Evolutionary conservation across 2,888 invertebrate genomes (phyloP).

Genomic region (Dynastes tityus): DNA sequence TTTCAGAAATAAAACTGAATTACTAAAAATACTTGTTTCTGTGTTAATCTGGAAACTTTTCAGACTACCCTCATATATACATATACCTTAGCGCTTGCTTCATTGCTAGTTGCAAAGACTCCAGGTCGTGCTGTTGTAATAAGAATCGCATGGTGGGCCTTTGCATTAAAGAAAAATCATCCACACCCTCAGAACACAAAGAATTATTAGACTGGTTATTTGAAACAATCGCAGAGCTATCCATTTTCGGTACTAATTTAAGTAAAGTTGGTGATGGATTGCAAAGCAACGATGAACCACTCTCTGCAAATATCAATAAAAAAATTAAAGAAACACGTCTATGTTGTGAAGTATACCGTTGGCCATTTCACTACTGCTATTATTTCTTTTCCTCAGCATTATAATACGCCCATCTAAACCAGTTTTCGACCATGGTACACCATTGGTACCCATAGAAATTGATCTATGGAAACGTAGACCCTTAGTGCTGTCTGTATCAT

Average conservation of each 20-base stretch:
- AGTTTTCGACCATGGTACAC: constrained; percentile 76
- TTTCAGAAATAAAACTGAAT: no score
- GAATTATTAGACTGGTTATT: constrained; percentile 65
- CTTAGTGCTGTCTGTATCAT: constrained; percentile 72
- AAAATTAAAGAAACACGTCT: neutral
- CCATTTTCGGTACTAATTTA: constrained; percentile 81
- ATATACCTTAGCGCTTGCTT: constrained; percentile 83
- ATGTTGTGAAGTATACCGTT: constrained; percentile 64
- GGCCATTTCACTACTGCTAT: constrained; percentile 79
- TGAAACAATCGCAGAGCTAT: constrained; percentile 73
- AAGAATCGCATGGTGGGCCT: constrained; percentile 93
- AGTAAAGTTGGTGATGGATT: constrained; percentile 92
- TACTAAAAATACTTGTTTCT: no score
- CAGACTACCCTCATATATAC: neutral
- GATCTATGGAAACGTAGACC: constrained; percentile 85
- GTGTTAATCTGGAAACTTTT: no score
- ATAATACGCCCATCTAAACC: constrained; percentile 75
- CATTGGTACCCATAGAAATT: constrained; percentile 87
- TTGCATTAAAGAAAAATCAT: constrained; percentile 76
- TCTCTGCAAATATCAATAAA: constrained; percentile 69
- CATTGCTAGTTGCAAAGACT: constrained; percentile 88
- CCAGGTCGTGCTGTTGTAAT: constrained; percentile 88
- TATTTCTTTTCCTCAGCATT: constrained; percentile 79
- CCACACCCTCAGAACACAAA: constrained; percentile 67
- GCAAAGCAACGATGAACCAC: constrained; percentile 86